Evolutionary conservation across 2,113 vertebrate genomes (phyloP), one percentile per base, ranked within the genome.

Genomic region (Acanthochromis polyacanthus): DNA sequence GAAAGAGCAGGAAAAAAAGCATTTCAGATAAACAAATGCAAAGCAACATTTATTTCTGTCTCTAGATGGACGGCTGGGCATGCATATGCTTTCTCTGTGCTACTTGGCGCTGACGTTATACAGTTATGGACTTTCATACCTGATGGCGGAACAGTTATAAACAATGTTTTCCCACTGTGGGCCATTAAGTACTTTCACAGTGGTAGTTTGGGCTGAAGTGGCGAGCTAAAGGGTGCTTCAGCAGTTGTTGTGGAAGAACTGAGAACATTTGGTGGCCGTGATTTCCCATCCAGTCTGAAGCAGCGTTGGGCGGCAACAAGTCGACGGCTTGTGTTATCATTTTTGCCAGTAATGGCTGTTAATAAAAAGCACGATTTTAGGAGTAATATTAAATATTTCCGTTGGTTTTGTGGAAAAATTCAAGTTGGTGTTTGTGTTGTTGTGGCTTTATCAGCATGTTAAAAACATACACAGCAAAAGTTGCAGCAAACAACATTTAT

Each of bases 141-240:
- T 69, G 75, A 81, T 76, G 81, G 72, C 84, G 75, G 82, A 75
- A 58, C 70, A 48, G 69, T 73, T 88, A 80, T 71, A 59, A 90
- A 87, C 85, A 89, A 86, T 89, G 89, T 86, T 90, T 89, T 89
- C 82, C 88, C 84, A 86, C 61, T 36, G 86, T 70, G 88, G 58
- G 72, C 84, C 80, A 88, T 89, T 86, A 87, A 90, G 81, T 71
- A 75, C 86, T 91, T 82, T 68, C 59, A 62, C 82, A 83, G 78
- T 62, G 85, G 82, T 86, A 83, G 85, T 86, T 87, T 78, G 86
- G 81, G 69, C 86, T 89, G 72, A 76, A 90, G 90, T 84, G 89
- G 43, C 1, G 22, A 75, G 71, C 86, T 81, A 71, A 88, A 90
- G 86, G 84, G 84, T 85, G 81, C 90, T 90, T 90, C 86, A 91